Evolutionary conservation across 2,113 vertebrate genomes (phyloP).

Genomic region (Anarrhichthys ocellatus): DNA sequence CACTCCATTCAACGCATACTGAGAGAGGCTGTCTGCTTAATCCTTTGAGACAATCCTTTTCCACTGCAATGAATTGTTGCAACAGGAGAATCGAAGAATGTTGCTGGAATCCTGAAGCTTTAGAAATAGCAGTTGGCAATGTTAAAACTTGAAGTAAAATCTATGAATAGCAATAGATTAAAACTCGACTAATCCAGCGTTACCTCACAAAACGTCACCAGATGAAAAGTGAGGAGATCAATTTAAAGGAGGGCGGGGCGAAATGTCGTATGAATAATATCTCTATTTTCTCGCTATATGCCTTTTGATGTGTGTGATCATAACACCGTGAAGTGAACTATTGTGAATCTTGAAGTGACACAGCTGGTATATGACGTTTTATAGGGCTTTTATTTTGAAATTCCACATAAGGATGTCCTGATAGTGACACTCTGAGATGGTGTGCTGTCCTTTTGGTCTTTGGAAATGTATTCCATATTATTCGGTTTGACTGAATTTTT

Average conservation of each 20-base stretch:
- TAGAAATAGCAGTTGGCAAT: background rate
- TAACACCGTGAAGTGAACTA: background rate
- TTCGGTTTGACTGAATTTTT: background rate
- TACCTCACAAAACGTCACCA: background rate
- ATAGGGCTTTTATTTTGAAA: background rate
- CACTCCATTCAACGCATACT: conserved; percentile 21
- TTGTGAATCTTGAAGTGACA: background rate
- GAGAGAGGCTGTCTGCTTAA: background rate
- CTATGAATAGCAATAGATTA: background rate
- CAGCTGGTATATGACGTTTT: background rate
- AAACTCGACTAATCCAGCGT: background rate
- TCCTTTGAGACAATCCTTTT: background rate
- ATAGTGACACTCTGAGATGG: background rate
- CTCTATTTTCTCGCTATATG: background rate
- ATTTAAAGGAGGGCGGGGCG: background rate
- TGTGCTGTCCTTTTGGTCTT: background rate
- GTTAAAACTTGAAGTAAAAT: background rate
- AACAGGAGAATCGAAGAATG: background rate
- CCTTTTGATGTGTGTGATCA: background rate
- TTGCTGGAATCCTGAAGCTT: background rate
- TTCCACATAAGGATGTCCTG: background rate
- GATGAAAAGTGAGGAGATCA: background rate
- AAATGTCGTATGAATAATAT: background rate
- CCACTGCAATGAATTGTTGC: background rate
- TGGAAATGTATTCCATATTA: background rate